Percentiles rank a stretch among this genome's conserved stretches.
These are phyloP conservation scores for Nipponia nippon DNA, from an alignment of 2,113 vertebrate genomes.

Conservation along the genomic window DNA sequence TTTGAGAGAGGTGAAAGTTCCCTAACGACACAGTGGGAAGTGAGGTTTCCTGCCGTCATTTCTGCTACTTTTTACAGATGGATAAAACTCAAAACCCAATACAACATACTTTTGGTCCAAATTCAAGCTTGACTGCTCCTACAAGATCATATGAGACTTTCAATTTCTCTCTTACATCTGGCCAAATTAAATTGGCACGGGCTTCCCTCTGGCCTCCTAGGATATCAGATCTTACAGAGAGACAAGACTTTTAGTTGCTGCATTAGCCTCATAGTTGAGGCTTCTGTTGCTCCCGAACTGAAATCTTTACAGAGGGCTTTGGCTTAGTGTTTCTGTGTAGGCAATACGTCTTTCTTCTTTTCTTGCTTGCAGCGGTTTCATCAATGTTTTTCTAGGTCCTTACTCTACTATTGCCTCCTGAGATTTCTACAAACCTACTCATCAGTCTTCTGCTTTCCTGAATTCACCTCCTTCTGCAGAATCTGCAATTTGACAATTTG, in stretches of 20 bases:
- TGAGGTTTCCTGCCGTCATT: background rate
- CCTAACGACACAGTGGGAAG: background rate
- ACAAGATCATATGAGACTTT: background rate
- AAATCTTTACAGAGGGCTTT: background rate
- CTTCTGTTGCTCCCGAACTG: background rate
- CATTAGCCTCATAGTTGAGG: background rate
- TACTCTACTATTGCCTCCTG: background rate
- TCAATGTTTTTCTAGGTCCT: background rate
- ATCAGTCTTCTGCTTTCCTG: background rate
- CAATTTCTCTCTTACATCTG: background rate
- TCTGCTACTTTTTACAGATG: constrained; percentile 39
- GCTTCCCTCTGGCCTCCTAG: background rate
- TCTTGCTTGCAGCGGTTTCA: background rate
- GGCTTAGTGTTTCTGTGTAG: background rate
- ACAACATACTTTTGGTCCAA: background rate
- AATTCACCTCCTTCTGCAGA: background rate
- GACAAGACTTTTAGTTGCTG: background rate
- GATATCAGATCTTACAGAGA: background rate
- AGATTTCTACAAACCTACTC: background rate
- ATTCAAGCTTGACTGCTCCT: constrained; percentile 27
- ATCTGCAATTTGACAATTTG: background rate
- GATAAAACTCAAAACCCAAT: constrained; percentile 6
- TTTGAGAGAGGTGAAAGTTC: background rate
- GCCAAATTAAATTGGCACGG: constrained; percentile 6
- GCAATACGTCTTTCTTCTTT: background rate